Evolutionary conservation across 2,797 vertebrate genomes (phyloP).

Genomic region (Gallinago nigripennis): DNA sequence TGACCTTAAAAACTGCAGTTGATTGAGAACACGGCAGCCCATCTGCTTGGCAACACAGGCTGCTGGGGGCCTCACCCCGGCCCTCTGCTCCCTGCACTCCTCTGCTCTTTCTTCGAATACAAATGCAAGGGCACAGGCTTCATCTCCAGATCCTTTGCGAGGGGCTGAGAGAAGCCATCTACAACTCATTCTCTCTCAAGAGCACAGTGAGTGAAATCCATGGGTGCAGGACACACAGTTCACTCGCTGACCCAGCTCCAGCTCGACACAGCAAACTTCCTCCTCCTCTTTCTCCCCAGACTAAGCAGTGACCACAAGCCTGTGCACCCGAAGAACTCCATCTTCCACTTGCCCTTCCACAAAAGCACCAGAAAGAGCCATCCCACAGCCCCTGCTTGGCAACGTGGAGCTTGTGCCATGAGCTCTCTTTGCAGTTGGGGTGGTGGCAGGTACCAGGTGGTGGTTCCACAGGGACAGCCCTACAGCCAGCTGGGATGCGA

Average conservation of each 20-base stretch:
- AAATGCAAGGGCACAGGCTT: neutral
- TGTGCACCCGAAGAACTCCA: neutral
- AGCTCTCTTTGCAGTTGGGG: neutral
- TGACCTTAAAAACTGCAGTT: conserved; percentile 67
- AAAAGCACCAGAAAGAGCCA: neutral
- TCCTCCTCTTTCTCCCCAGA: neutral
- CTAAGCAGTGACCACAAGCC: neutral
- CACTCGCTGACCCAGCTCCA: neutral
- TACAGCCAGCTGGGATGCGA: neutral
- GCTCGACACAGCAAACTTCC: neutral
- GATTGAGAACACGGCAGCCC: conserved; percentile 59
- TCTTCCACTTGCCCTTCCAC: neutral
- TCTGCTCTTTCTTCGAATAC: conserved; percentile 11
- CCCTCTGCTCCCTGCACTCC: conserved; percentile 1
- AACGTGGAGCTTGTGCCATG: accelerated
- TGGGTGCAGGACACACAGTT: neutral
- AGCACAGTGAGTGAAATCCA: neutral
- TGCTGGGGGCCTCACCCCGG: conserved; percentile 49
- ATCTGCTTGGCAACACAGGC: conserved; percentile 49
- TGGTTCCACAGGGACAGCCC: neutral
- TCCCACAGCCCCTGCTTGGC: neutral
- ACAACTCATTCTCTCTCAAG: neutral
- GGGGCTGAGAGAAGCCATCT: neutral
- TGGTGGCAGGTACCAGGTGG: neutral
- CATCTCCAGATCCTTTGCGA: neutral